Percentiles rank a stretch among this genome's conserved stretches.
These are phyloP conservation scores for Drosophila lutescens DNA, from an alignment of 2,888 invertebrate genomes.

Conservation along the genomic window DNA sequence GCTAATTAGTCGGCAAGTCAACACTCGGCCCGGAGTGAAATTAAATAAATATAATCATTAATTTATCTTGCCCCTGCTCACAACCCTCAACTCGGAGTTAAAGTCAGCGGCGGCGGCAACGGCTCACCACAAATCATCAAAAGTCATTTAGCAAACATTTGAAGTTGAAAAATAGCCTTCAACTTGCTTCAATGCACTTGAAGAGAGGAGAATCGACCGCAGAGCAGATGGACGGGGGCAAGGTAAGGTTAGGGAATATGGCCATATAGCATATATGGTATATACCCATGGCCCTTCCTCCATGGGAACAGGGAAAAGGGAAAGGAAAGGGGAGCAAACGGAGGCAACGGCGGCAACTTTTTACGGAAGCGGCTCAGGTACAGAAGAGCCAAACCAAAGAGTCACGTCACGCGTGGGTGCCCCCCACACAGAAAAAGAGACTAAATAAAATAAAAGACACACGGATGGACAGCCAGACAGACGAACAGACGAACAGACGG, in stretches of 20 bases:
- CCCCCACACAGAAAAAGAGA: conserved; percentile 43
- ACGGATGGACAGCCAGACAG: conserved; percentile 16
- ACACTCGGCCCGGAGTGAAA: conserved; percentile 65
- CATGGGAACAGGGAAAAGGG: conserved; percentile 8
- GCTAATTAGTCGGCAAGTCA: conserved; percentile 74
- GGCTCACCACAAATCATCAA: conserved; percentile 75
- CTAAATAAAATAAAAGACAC: conserved; percentile 32
- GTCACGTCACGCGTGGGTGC: conserved; percentile 81
- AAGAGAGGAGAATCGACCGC: conserved; percentile 76
- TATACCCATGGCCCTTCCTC: not conserved
- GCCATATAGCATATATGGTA: not conserved
- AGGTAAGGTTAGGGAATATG: conserved; percentile 1
- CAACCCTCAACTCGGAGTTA: conserved; percentile 39
- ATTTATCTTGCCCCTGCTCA: conserved; percentile 70
- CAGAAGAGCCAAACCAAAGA: conserved; percentile 79
- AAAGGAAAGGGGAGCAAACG: conserved; percentile 9
- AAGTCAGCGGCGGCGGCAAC: not conserved
- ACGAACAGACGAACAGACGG: conserved; percentile 24
- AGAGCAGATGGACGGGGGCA: conserved; percentile 37
- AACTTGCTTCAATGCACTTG: conserved; percentile 81
- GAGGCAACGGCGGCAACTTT: conserved; percentile 65
- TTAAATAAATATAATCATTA: conserved; percentile 80
- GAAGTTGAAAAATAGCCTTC: conserved; percentile 82
- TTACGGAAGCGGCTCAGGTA: conserved; percentile 77
- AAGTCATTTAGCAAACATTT: conserved; percentile 82